Evolutionary conservation across 2,888 invertebrate genomes (phyloP), one percentile per base, ranked within the genome.

Genomic region (Stenodera caucasica): DNA sequence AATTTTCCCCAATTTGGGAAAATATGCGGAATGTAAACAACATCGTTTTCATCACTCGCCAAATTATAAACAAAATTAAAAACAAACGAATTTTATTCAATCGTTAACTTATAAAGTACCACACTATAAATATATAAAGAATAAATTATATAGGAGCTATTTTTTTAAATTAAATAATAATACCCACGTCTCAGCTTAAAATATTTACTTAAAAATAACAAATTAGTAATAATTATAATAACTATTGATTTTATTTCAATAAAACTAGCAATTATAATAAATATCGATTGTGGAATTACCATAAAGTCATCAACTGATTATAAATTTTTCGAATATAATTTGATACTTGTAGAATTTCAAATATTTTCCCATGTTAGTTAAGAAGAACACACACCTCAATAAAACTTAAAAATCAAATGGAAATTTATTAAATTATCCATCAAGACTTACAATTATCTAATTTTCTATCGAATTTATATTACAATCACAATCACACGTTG

Each of bases 241-340:
- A 40, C 23, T 18, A n/a, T 45, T 23, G 45, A 53, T 53, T 35
- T 53, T n/a, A 23, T n/a, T 53, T 33, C 33, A 18, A 21, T 53
- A 26, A 37, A 33, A n/a, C 35, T 23, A 37, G 23, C 30, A 53
- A 53, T 53, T 33, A 45, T 23, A 45, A 45, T 29, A 51, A 51
- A 51, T 32, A 51, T 51, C 15, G 51, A 30, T 51, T 51, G 11
- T 32, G 51, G 30, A 51, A 32, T 51, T 32, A 32, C 12, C 32
- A 32, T 51, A 51, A 51, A 51, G 14, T 15, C 18, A 32, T 30
- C 29, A 51, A 51, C 21, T 51, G 32, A 51, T 51, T 51, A 29
- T 32, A 14, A 12, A 29, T 51, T 45, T 45, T 23, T n/a, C 12
- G 6, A 40, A 8, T 18, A 37, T 40, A 40, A 40, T 40, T 40